Evolutionary conservation across 1,140 invertebrate species (phyloP), one percentile per base, ranked within the genome.

Genomic region (Matsumurasca onukii): DNA sequence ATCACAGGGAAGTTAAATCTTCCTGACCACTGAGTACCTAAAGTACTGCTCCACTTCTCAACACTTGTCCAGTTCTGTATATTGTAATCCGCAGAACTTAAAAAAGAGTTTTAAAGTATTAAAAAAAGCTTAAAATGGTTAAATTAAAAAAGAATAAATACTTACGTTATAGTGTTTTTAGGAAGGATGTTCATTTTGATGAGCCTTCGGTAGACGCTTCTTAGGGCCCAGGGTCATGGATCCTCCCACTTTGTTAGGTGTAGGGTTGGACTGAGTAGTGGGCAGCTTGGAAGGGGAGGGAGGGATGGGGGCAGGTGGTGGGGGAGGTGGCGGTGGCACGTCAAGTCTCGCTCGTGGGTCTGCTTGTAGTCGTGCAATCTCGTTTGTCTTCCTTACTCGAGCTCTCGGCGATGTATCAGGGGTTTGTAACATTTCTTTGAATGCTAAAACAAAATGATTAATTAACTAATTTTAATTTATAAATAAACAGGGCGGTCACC

Each of bases 161-260:
- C 82, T 81, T 76, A 87, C 85, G 85, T 87, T 72, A 91, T 91
- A 68, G 86, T 89, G 78, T 91, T 93, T 83, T 94, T 95, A 75
- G 92, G 92, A 25, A 95, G 84, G 75, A 96, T 87, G 78, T 94
- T 95, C 85, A 97, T 93, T 80, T 94, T 96, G 82, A 91, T 91
- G 70, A 64, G 93, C 92, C 81, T 93, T 95, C 73, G 93, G 91
- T 52, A 98, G 80, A 74, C 91, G 85, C 66, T 88, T 86, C 75
- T 93, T 94, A 24, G 92, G 89, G 13, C 91, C 92, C 52, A 95
- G 81, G 27, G 93, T 95, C 90, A 94, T 94, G 73, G 94, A 95
- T 68, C 91, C 90, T 76, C 88, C 82, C 20, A 78, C 79, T 65
- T 70, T 75, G 59, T 31, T 73, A 78, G 65, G 78, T 67, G 73